Base-by-base conservation (phyloP, 2,797 vertebrate species). In the Malacoraja senta region DNA sequence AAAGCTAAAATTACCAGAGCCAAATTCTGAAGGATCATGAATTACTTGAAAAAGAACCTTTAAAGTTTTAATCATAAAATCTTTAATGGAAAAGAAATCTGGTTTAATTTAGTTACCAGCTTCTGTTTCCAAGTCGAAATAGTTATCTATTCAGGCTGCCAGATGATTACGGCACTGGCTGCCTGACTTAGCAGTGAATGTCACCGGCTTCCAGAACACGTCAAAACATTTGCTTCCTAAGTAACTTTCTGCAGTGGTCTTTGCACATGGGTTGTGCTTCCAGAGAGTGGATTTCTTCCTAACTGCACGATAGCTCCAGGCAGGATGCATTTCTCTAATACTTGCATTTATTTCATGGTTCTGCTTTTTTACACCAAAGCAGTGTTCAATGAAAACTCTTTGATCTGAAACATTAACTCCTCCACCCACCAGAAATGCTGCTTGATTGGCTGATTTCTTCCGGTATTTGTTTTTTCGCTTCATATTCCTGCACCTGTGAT, bases 181-280 rank as follows among this genome's bases (percentile, higher is more conserved):
- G 90, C 21, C 71, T 74, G 90, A 65, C 21, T 63, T 21, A 21
- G 71, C 68, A 91, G 32, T 44, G 68, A 44, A 68, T 74, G 26
- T 53, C 71, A 2, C 71, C 26, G 74, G 38, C 90, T 92, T 38
- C 38, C 44, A 92, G 90, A 92, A 92, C 35, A 26, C 53, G 24
- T 92, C 90, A 44, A 91, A 91, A 74, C 35, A 68, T 65, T 92
- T 74, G 26, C 71, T 91, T 74, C 68, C 35, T 76, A 21, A 76
- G 71, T 24, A 74, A 92, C 38, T 12, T 92, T 91, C 17, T 92
- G 71, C 38, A 15, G 38, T 6, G 15, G 32, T 26, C 26, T 1
- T 74, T 74, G 53, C 13, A 65, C 7, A 29, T 19, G 44, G 24
- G 44, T 1, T 26, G 21, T 58, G 44, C 12, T 53, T 74, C 90